Conservation (phyloP, 2,797 vertebrate species). For the Halcyon leucocephala region DNA sequence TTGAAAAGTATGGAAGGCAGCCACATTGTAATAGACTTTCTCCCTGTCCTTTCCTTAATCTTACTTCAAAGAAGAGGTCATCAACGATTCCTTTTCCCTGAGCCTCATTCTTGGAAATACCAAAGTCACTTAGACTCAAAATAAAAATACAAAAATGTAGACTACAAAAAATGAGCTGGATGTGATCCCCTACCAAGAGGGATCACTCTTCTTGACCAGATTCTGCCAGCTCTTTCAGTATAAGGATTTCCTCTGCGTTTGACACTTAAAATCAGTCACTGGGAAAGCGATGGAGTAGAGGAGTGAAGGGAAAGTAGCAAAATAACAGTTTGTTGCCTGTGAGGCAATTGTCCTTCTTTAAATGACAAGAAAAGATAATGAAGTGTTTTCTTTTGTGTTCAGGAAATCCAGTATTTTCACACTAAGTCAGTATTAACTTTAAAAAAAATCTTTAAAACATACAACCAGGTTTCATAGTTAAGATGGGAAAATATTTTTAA, state of each 20-base stretch:
- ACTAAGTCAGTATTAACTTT: background rate
- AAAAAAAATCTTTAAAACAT: background rate
- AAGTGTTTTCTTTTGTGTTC: background rate
- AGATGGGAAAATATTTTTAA: slow-evolving; percentile 42
- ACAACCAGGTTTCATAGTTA: background rate
- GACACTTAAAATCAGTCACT: background rate
- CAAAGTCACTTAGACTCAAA: background rate
- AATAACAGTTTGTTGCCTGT: background rate
- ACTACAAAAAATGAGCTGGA: background rate
- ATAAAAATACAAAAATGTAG: background rate
- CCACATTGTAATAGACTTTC: slow-evolving; percentile 12
- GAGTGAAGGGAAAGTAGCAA: background rate
- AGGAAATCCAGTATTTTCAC: background rate
- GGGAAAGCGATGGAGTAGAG: background rate
- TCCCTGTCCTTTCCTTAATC: background rate
- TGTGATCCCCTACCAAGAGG: background rate
- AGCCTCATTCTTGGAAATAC: background rate
- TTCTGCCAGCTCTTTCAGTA: background rate
- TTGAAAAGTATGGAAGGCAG: slow-evolving; percentile 16
- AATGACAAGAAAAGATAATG: background rate
- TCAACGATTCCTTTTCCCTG: background rate
- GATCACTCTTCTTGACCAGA: background rate
- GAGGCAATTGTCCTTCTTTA: background rate
- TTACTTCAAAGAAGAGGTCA: slow-evolving; percentile 53
- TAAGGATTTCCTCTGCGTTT: background rate